Evolutionary conservation across 1,140 invertebrate species (phyloP), one percentile per base, ranked within the genome.

Genomic region (Metaphire vulgaris): DNA sequence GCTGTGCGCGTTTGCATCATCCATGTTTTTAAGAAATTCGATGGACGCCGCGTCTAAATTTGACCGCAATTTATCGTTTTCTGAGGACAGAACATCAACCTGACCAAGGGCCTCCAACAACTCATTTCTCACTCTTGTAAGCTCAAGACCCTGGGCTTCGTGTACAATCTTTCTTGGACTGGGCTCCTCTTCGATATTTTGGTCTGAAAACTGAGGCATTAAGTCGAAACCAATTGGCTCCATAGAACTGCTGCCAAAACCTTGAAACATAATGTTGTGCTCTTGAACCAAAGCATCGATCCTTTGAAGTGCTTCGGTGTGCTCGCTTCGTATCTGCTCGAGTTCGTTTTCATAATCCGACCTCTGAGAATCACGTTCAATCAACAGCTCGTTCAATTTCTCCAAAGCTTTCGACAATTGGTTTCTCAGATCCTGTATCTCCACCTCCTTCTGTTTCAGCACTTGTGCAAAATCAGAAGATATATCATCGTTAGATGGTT

Each of bases 171-270:
- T 64, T 29, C 28, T 73, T 1, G 72, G 72, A 34, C 72, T 73
- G n/a, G 32, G 72, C 15, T 73, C 72, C 41, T 73, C 72, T 34
- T 73, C 72, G 12, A 71, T 56, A 21, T 56, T 56, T 21, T 56
- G 41, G 41, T 56, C 41, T 56, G 41, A 12, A 6, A 56, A 56
- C 41, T 56, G 41, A 56, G 41, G 41, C 41, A 56, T 56, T 21
- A 56, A 12, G 6, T 56, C 41, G 6, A 56, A 6, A 56, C 6
- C 41, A 21, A 56, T 21, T 21, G 41, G 41, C 21, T 21, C 41
- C 6, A 56, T 12, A 6, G 41, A 56, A 56, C 41, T 56, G 41
- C 41, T 56, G 41, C 41, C 41, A 21, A 56, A 56, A 12, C 41
- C 41, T 56, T 56, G 41, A 21, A 56, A 56, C 21, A 56, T 56